These are phyloP conservation scores for Athripsodes cinereus DNA, from an alignment of 2,888 invertebrate species.

Conservation along the genomic window DNA sequence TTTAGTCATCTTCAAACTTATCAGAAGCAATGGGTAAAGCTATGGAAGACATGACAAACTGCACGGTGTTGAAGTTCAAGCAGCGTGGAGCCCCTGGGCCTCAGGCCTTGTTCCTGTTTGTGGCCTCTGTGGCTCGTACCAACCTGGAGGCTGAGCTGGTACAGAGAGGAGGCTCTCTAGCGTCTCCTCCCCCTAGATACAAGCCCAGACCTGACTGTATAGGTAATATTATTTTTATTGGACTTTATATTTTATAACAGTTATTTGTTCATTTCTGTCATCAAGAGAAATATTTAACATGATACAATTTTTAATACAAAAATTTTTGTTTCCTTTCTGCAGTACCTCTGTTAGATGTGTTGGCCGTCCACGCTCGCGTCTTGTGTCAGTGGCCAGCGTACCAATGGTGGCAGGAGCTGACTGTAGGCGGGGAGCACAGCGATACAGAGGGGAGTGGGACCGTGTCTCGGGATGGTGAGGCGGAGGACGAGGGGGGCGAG, in stretches of 20 bases:
- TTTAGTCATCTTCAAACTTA: constrained; percentile 62
- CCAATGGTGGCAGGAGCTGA: constrained; percentile 36
- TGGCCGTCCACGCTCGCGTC: constrained; percentile 79
- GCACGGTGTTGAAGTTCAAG: constrained; percentile 75
- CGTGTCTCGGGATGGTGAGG: constrained; percentile 72
- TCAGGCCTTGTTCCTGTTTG: constrained; percentile 79
- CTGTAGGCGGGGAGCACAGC: constrained; percentile 69
- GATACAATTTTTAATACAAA: too few species aligned
- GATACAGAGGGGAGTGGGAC: constrained; percentile 58
- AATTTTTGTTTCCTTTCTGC: constrained; percentile 30
- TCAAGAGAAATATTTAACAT: too few species aligned
- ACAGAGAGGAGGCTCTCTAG: constrained; percentile 78
- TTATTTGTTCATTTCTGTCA: neutral
- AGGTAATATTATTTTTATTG: constrained; percentile 45
- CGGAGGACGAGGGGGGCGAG: neutral
- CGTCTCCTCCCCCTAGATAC: constrained; percentile 54
- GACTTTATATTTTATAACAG: neutral
- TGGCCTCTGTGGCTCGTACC: constrained; percentile 82
- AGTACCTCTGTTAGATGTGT: constrained; percentile 85
- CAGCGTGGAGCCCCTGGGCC: constrained; percentile 61
- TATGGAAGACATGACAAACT: constrained; percentile 91
- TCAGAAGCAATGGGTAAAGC: constrained; percentile 86
- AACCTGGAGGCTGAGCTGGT: constrained; percentile 91
- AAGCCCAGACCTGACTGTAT: constrained; percentile 76
- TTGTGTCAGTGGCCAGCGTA: constrained; percentile 40